Percentiles rank a stretch among this genome's conserved stretches.
phyloP scores from a whole-genome alignment of 2,113 vertebrate genomes.

The Morone chrysops region DNA sequence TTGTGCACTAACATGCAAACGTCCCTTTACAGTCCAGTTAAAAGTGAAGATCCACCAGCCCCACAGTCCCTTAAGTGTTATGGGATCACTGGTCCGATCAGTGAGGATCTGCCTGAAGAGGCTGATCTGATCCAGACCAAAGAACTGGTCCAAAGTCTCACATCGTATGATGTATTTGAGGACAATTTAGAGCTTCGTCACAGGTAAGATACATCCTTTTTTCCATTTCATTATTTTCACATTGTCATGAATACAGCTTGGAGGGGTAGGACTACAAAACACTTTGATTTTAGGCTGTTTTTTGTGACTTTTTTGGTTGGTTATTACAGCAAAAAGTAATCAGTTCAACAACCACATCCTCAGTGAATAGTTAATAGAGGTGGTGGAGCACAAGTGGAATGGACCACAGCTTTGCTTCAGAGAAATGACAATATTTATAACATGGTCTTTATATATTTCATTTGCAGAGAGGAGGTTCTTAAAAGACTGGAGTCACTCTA shows the following conservation, averaged over 20 bases:
- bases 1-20: neutral
- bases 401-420: neutral
- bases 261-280: no score
- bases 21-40: constrained; percentile 85
- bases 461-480: constrained; percentile 89
- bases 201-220: constrained; percentile 78
- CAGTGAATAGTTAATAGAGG: neutral
- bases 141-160: constrained; percentile 88
- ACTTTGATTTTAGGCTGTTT: no score
- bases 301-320: neutral
- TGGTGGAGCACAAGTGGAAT: neutral
- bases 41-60: constrained; percentile 61
- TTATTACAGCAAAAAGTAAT: neutral
- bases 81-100: constrained; percentile 93
- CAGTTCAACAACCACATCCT: neutral
- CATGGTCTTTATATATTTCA: neutral
- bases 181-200: constrained; percentile 90
- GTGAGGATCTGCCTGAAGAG: constrained; percentile 90
- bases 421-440: neutral
- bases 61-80: constrained; percentile 86
- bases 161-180: constrained; percentile 91
- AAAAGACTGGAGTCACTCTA: constrained; percentile 91
- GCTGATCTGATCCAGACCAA: constrained; percentile 89
- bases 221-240: neutral
- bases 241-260: neutral